Evolutionary conservation across 2,888 invertebrate genomes (phyloP).

Genomic region (Rotaria macrura): DNA sequence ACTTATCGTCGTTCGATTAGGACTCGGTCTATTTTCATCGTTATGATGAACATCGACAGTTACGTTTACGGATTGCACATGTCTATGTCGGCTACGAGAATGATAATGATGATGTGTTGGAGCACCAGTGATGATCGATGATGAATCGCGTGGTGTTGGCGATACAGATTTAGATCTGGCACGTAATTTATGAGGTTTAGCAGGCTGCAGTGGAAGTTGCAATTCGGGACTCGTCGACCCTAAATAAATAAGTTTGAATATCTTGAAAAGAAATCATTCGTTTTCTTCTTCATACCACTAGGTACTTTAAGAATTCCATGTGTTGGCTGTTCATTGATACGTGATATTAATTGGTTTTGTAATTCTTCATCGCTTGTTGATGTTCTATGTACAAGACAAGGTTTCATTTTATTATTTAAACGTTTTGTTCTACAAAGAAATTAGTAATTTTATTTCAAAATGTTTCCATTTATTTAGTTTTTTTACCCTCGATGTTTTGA

Average conservation of each 20-base stretch:
- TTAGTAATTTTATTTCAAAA: no score
- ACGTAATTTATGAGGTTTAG: neutral
- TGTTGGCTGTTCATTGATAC: neutral
- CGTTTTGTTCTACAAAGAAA: neutral
- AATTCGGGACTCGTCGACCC: conserved; percentile 16
- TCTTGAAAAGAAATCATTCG: neutral
- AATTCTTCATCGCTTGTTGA: conserved; percentile 21
- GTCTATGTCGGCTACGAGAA: neutral
- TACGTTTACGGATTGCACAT: neutral
- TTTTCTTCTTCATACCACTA: neutral
- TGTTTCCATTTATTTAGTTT: no score
- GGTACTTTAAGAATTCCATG: neutral
- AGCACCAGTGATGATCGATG: neutral
- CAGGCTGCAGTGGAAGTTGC: neutral
- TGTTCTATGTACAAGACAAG: conserved; percentile 2
- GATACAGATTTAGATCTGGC: neutral
- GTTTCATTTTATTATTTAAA: conserved; percentile 6
- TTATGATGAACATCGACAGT: neutral
- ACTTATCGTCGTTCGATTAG: no score
- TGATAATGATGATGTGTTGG: neutral
- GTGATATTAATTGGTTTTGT: neutral
- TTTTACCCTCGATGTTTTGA: neutral
- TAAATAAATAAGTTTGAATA: neutral
- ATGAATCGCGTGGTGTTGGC: neutral
- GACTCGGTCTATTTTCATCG: neutral